Base-by-base conservation (phyloP, 2,888 invertebrate genomes). In the Hyposoter didymator region DNA sequence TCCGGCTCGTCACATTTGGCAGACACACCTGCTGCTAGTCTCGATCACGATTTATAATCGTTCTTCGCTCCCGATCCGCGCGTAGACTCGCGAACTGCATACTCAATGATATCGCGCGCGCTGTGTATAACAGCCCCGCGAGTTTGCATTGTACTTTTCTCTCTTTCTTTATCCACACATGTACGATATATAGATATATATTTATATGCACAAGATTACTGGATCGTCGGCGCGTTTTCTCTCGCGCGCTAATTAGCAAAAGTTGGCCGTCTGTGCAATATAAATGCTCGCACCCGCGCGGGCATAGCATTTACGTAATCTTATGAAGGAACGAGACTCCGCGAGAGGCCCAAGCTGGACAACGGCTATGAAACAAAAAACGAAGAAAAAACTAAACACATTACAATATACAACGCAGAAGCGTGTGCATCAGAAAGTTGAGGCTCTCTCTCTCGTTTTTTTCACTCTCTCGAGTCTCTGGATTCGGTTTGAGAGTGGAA, bases 201-300 rank as follows among this genome's bases (percentile, higher is more conserved):
- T 70, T 49, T 32, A 49, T 49, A 52, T 70, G 35, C 35, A 28
- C 92, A 92, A 92, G 92, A 91, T 92, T 89, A 92, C 91, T 93
- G 93, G 93, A 91, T 90, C 91, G 92, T 89, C 88, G 92, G 90
- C 45, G 74, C 82, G 78, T 70, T 75, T 92, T 93, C 93, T 92
- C 93, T 86, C 92, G 70, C 49, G 91, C 88, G 90, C 90, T 93
- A 93, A 93, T 93, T 93, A 93, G 92, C 93, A 93, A 93, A 93
- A 93, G 92, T 93, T 92, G 90, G 91, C 92, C 89, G 90, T 79
- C 82, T 85, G 86, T 92, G 93, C 92, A 93, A 93, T 92, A 93
- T 91, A 92, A 92, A 91, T 82, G 81, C 69, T 81, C 70, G 79
- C 89, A 90, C 91, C 59, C 66, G 75, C 72, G 59, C 66, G 79